Conservation (phyloP, 2,888 invertebrate species). For the Drosophila nigricruria region DNA sequence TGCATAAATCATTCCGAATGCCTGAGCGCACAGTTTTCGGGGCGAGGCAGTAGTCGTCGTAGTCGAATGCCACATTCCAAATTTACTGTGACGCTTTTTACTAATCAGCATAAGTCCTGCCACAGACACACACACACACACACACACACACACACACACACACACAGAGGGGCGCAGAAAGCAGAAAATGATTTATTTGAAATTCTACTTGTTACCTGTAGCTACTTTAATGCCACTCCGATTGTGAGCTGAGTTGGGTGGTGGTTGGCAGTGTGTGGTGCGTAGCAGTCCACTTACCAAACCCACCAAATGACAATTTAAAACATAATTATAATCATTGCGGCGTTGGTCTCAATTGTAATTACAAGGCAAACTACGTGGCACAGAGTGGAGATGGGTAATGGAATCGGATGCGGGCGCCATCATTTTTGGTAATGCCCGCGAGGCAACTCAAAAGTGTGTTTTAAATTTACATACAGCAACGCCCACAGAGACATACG, state of each 20-base stretch:
- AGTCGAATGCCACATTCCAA: slow-evolving; percentile 47
- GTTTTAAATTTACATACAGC: slow-evolving; percentile 71
- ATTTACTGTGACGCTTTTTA: slow-evolving; percentile 79
- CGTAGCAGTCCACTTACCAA: slow-evolving; percentile 25
- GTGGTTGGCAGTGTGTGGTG: not conserved
- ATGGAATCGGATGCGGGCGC: slow-evolving; percentile 21
- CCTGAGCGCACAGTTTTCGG: slow-evolving; percentile 53
- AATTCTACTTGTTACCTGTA: slow-evolving; percentile 70
- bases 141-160: slow-evolving; percentile 18
- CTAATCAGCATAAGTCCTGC: slow-evolving; percentile 79
- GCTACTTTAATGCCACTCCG: slow-evolving; percentile 63
- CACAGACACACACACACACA: slow-evolving; percentile 39
- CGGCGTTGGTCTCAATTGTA: slow-evolving; percentile 72
- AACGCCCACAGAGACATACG: slow-evolving; percentile 58
- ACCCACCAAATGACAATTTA: slow-evolving; percentile 62
- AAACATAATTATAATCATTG: slow-evolving; percentile 82
- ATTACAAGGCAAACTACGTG: slow-evolving; percentile 72
- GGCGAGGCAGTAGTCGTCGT: slow-evolving; percentile 1
- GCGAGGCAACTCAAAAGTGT: slow-evolving; percentile 72
- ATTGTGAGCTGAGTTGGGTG: slow-evolving; percentile 12
- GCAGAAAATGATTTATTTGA: slow-evolving; percentile 74
- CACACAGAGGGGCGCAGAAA: not conserved
- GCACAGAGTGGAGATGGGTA: slow-evolving; percentile 24
- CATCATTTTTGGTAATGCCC: slow-evolving; percentile 70
- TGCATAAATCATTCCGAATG: slow-evolving; percentile 80